These are phyloP conservation scores for Rapana venosa DNA, from an alignment of 2,888 invertebrate species.

Conservation along the genomic window DNA sequence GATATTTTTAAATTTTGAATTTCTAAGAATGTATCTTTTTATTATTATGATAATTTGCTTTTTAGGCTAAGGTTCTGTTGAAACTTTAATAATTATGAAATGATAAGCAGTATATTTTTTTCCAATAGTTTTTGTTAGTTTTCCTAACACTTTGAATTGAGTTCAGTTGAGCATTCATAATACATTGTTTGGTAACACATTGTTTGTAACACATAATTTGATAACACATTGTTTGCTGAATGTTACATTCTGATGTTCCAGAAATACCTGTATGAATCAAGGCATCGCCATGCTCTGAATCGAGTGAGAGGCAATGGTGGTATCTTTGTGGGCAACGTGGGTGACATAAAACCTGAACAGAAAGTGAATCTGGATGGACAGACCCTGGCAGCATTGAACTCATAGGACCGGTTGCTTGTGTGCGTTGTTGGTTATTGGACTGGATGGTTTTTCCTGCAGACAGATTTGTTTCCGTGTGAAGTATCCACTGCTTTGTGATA, in stretches of 20 bases:
- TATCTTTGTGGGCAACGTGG: slow-evolving; percentile 82
- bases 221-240: not conserved
- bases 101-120: not conserved
- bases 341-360: slow-evolving; percentile 46
- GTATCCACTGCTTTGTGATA: not conserved
- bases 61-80: too few relatives aligned
- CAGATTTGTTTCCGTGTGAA: not conserved
- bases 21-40: too few relatives aligned
- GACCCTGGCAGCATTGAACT: not conserved
- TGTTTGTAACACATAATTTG: not conserved
- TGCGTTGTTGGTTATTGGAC: not conserved
- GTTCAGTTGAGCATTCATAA: not conserved
- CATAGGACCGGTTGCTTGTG: not conserved
- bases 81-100: too few relatives aligned
- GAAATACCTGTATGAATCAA: slow-evolving; percentile 98
- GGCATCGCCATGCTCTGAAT: slow-evolving; percentile 97
- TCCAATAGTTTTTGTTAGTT: not conserved
- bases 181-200: not conserved
- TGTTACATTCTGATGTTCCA: slow-evolving; percentile 79
- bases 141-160: not conserved
- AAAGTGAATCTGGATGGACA: not conserved
- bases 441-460: not conserved
- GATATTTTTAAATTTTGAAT: too few relatives aligned
- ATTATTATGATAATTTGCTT: too few relatives aligned
- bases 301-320: slow-evolving; percentile 96